A percentile compares a stretch with the other conserved stretches of the same genome.
These are phyloP conservation scores for Fissipunctia ypsillon DNA, from an alignment of 2,888 invertebrate genomes.

Conservation along the genomic window DNA sequence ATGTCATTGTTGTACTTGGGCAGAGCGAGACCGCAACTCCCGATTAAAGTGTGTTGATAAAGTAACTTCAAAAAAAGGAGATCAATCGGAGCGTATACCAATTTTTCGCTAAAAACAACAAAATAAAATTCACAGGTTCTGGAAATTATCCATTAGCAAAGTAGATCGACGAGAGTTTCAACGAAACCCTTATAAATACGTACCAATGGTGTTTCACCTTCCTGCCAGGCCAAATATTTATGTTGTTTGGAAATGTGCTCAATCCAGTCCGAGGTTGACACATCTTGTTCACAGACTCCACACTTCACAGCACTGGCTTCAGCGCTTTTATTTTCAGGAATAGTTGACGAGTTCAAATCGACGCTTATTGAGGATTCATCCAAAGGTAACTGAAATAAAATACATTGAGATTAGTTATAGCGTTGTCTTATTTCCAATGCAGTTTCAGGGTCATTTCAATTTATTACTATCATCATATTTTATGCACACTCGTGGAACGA, in stretches of 20 bases:
- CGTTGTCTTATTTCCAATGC: neutral
- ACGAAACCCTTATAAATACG: slow-evolving; percentile 21
- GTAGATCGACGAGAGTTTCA: neutral
- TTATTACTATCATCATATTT: neutral
- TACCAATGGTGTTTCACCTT: slow-evolving; percentile 69
- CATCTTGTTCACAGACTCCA: slow-evolving; percentile 54
- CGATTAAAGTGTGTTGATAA: slow-evolving; percentile 1
- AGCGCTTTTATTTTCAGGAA: neutral
- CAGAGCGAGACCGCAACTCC: neutral
- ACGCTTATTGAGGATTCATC: slow-evolving; percentile 37
- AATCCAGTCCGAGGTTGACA: slow-evolving; percentile 65
- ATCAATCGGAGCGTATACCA: too few relatives aligned
- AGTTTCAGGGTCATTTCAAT: neutral
- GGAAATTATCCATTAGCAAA: neutral
- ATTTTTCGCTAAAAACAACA: neutral
- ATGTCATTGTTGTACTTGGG: too few relatives aligned
- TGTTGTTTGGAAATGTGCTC: slow-evolving; percentile 72
- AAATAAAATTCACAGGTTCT: neutral
- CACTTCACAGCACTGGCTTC: slow-evolving; percentile 38
- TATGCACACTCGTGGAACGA: slow-evolving; percentile 5
- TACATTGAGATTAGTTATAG: neutral
- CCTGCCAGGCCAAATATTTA: slow-evolving; percentile 75
- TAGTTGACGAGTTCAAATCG: slow-evolving; percentile 23
- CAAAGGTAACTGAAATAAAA: slow-evolving; percentile 22
- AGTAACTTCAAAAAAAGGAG: neutral